phyloP scores from a whole-genome alignment of 2,113 vertebrate species.

The Emydura subglobosa region DNA sequence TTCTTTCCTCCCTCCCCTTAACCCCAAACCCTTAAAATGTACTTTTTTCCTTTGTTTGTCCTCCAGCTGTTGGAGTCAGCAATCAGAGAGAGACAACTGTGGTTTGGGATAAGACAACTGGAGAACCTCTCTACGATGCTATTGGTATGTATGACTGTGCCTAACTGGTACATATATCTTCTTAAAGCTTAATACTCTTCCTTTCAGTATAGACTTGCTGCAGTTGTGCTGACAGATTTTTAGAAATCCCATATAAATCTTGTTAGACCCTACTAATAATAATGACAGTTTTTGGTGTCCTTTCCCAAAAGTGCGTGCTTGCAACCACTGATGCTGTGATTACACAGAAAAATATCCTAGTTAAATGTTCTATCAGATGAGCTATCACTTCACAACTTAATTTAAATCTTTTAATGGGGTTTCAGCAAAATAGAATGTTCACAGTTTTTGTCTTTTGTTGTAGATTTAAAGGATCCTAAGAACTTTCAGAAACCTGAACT shows the following conservation, averaged over 20 bases:
- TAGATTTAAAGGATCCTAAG: neutral
- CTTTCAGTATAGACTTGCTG: neutral
- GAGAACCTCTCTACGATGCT: conserved; percentile 95
- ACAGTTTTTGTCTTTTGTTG: neutral
- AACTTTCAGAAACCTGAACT: neutral
- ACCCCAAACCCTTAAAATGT: conserved; percentile 36
- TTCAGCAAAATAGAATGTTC: neutral
- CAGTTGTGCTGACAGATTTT: neutral
- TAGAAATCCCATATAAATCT: neutral
- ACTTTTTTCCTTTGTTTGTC: conserved; percentile 52
- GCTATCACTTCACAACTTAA: neutral
- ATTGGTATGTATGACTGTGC: conserved; percentile 84
- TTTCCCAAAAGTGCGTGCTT: neutral
- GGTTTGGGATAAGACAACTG: conserved; percentile 95
- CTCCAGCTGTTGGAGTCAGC: conserved; percentile 93
- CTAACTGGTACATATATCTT: neutral
- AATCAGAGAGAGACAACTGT: conserved; percentile 98
- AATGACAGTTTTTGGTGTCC: neutral
- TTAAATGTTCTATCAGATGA: neutral
- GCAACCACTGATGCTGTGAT: neutral
- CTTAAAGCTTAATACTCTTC: neutral
- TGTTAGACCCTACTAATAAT: neutral
- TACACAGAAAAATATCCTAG: neutral
- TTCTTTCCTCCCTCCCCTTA: conserved; percentile 29
- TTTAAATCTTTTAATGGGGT: neutral